Evolutionary conservation across 2,888 invertebrate genomes (phyloP).

Genomic region (Spilarctia lutea): DNA sequence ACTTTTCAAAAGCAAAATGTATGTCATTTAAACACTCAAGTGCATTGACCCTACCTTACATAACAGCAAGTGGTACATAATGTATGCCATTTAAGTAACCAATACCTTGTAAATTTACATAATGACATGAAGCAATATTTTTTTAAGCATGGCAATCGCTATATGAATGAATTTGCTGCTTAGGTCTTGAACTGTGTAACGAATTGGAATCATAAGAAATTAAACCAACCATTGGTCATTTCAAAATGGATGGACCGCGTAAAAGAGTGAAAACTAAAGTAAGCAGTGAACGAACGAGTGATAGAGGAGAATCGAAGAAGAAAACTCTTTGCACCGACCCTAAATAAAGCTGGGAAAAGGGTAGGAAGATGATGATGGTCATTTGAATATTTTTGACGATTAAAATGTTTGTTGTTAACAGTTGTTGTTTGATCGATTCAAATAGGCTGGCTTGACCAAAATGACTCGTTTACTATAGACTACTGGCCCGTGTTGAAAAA

Average conservation of each 20-base stretch:
- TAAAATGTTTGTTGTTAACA: neutral
- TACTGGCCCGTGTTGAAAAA: too few relatives aligned
- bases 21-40: conserved; percentile 40
- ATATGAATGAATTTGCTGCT: neutral
- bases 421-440: neutral
- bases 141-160: neutral
- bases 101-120: conserved; percentile 28
- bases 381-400: neutral
- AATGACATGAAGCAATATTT: conserved; percentile 24
- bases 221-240: neutral
- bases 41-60: conserved; percentile 35
- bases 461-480: too few relatives aligned
- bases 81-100: conserved; percentile 35
- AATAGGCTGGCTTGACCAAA: too few relatives aligned
- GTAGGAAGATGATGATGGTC: too few relatives aligned
- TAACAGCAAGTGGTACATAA: conserved; percentile 37
- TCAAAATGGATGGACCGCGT: too few relatives aligned
- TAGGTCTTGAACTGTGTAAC: neutral
- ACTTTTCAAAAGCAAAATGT: conserved; percentile 44
- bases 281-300: too few relatives aligned
- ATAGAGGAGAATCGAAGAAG: too few relatives aligned
- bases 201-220: neutral
- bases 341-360: too few relatives aligned
- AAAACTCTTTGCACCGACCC: too few relatives aligned
- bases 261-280: too few relatives aligned